Evolutionary conservation across 2,797 vertebrate genomes (phyloP).

Genomic region (Peromyscus attwateri): DNA sequence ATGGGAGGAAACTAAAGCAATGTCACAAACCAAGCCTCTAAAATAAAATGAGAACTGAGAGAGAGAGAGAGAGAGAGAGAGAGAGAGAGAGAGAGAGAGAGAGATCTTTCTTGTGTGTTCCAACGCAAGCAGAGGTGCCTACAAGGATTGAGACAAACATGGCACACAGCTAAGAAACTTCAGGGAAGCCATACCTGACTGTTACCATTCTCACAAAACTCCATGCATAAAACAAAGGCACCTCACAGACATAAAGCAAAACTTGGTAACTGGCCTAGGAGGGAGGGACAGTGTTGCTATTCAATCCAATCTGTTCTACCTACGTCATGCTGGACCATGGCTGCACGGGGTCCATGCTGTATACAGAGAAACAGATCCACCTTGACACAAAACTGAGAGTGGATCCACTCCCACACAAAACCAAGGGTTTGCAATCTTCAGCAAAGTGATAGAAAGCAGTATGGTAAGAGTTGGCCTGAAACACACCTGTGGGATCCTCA

Average conservation of each 20-base stretch:
- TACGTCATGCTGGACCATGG: background rate
- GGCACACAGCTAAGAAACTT: conserved; percentile 45
- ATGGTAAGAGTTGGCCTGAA: background rate
- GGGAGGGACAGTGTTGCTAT: background rate
- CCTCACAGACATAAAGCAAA: conserved; percentile 40
- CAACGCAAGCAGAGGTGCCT: background rate
- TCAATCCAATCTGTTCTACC: background rate
- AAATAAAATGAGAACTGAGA: conserved; percentile 1
- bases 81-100: background rate
- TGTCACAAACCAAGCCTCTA: background rate
- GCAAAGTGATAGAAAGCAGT: background rate
- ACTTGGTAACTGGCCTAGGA: background rate
- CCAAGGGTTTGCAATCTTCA: background rate
- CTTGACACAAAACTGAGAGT: background rate
- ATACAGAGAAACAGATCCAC: background rate
- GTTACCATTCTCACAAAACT: conserved; percentile 8
- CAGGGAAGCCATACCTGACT: background rate
- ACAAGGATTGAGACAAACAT: conserved; percentile 18
- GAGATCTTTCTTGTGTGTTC: background rate
- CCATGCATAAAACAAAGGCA: background rate
- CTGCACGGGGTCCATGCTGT: background rate
- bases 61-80: too few species aligned
- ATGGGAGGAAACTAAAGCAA: conserved; percentile 42
- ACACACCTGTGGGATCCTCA: background rate
- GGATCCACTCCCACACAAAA: background rate